Evolutionary conservation across 2,888 invertebrate species (phyloP), one percentile per base, ranked within the genome.

Genomic region (Tachina lurida): DNA sequence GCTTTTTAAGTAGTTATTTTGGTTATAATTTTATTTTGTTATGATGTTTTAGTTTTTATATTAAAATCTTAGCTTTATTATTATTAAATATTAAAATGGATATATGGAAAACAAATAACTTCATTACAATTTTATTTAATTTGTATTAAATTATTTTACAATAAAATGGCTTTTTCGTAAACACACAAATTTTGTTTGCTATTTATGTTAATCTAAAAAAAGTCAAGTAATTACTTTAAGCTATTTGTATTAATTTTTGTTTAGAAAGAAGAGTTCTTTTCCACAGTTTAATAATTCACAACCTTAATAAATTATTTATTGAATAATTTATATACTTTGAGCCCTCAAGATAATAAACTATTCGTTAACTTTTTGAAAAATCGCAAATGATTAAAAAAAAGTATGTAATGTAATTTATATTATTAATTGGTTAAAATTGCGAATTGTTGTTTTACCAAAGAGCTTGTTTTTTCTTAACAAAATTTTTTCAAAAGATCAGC

Each of bases 271-370:
- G 39, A 60, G 58, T 49, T 65, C 41, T 70, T 63, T 52, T 1
- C n/a, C 0, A 17, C 10, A 10, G 10, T 3, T 45, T 73, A 31
- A 31, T 45, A 47, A 78, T 83, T 79, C 79, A 83, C 83, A 79
- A 67, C 75, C 67, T 76, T 75, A 41, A 76, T 52, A 43, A 76
- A 79, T 79, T 83, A 79, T 76, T 47, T n/a, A 52, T 67, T 60
- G 75, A 86, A 86, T 83, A 86, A 58, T 76, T 83, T 76, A 83
- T 39, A 62, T 68, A 73, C 83, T 86, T 86, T 86, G 83, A 83
- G 86, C 83, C 86, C 83, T 67, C 76, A 86, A 86, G 83, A 67
- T 56, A 71, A 83, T 76, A 76, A 79, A 83, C 43, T 79, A 83
- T 83, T 82, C 82, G 15, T 73, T 68, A 31, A 31, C 31, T 83